phyloP scores from a whole-genome alignment of 2,113 vertebrate genomes.

The Catharus bicknelli region DNA sequence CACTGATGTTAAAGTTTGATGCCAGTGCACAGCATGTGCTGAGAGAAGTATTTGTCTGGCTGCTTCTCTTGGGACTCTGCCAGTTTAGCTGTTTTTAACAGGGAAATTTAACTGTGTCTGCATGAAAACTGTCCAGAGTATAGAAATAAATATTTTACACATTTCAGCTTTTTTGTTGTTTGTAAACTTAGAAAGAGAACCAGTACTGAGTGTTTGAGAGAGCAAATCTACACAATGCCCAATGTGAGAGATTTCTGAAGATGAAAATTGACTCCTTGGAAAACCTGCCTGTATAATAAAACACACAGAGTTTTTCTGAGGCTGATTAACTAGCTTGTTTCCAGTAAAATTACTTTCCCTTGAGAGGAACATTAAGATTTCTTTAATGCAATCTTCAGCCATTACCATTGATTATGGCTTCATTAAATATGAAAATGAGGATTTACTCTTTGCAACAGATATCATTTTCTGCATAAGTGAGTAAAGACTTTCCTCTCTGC shows the following conservation, averaged over 20 bases:
- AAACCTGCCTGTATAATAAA: conserved; percentile 33
- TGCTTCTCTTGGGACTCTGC: background rate
- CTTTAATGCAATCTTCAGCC: conserved; percentile 60
- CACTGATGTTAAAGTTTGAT: background rate
- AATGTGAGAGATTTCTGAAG: background rate
- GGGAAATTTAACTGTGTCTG: background rate
- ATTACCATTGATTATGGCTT: conserved; percentile 66
- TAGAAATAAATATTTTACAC: background rate
- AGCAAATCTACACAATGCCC: background rate
- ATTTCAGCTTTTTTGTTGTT: background rate
- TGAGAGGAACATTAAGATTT: conserved; percentile 52
- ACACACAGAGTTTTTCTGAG: background rate
- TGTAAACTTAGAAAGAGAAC: background rate
- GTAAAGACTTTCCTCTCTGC: conserved; percentile 17
- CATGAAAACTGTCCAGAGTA: no score
- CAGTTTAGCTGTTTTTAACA: background rate
- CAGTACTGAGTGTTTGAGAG: background rate
- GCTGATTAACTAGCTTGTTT: conserved; percentile 57
- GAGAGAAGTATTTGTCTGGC: background rate
- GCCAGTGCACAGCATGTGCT: background rate
- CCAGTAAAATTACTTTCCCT: conserved; percentile 61
- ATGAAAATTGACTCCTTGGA: background rate
- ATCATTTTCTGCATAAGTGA: background rate
- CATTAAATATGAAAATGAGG: conserved; percentile 68
- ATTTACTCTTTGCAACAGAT: conserved; percentile 43